Conservation (phyloP, 2,797 vertebrate genomes). For the Takifugu rubripes region DNA sequence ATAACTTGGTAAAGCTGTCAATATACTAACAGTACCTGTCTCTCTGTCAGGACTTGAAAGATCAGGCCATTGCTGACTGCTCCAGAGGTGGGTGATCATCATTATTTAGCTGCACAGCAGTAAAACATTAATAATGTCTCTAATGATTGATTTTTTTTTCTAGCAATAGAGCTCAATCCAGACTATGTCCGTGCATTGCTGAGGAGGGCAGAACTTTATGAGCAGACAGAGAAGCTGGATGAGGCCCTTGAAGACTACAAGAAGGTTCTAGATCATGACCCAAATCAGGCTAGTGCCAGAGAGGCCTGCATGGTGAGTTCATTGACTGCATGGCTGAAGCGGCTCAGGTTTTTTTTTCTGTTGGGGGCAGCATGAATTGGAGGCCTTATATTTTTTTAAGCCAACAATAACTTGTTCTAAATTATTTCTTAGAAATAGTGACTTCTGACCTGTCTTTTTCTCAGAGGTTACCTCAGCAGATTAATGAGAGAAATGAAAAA, state of each 20-base stretch:
- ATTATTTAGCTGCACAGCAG: not conserved
- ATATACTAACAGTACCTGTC: conserved; percentile 12
- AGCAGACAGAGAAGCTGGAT: conserved; percentile 92
- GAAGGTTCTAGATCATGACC: conserved; percentile 83
- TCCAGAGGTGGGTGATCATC: conserved; percentile 80
- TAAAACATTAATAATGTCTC: no score
- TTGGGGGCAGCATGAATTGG: not conserved
- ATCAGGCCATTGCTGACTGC: conserved; percentile 87
- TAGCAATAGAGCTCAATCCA: conserved; percentile 90
- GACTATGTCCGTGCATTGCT: conserved; percentile 86
- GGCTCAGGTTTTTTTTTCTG: not conserved
- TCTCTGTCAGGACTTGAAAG: conserved; percentile 82
- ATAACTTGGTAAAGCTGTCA: no score
- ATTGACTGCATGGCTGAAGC: not conserved
- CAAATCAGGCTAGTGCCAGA: conserved; percentile 75
- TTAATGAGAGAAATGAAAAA: conserved; percentile 88
- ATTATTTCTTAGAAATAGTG: not conserved
- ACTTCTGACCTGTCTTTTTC: conserved; percentile 6
- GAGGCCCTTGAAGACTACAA: conserved; percentile 95
- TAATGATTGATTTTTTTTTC: not conserved
- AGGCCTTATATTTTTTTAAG: not conserved
- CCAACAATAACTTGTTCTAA: not conserved
- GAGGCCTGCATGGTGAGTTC: conserved; percentile 87
- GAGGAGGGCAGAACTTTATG: conserved; percentile 90
- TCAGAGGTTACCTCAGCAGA: conserved; percentile 62